Evolutionary conservation across 2,888 invertebrate species (phyloP).

Genomic region (Drosophila lutescens): DNA sequence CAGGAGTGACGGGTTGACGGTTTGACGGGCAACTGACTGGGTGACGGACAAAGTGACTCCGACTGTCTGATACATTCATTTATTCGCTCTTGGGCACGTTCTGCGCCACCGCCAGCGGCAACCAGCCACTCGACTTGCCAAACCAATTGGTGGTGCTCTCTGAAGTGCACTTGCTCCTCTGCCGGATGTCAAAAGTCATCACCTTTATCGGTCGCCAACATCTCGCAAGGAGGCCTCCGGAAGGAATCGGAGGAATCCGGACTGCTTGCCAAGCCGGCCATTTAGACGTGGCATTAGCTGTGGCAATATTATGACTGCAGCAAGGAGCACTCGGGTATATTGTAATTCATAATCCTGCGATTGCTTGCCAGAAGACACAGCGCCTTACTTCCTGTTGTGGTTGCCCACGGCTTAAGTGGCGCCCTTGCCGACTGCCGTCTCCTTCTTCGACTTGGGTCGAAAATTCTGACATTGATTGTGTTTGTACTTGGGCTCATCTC

Average conservation of each 20-base stretch:
- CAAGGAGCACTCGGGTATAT: conserved; percentile 61
- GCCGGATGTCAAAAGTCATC: conserved; percentile 78
- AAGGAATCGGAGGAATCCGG: conserved; percentile 6
- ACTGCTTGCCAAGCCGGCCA: conserved; percentile 56
- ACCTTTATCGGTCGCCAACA: conserved; percentile 67
- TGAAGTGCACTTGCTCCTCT: conserved; percentile 42
- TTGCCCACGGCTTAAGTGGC: conserved; percentile 69
- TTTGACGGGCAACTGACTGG: conserved; percentile 18
- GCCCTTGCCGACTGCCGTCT: conserved; percentile 20
- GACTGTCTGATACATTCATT: conserved; percentile 59
- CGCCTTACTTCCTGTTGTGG: conserved; percentile 77
- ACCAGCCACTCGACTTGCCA: conserved; percentile 62
- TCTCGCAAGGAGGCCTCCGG: conserved; percentile 10
- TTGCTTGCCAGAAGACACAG: conserved; percentile 76
- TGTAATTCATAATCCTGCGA: conserved; percentile 80
- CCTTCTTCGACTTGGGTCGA: conserved; percentile 40
- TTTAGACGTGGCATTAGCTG: conserved; percentile 62
- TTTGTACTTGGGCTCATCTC: conserved; percentile 51
- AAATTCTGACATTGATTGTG: conserved; percentile 79
- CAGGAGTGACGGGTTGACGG: conserved; percentile 29
- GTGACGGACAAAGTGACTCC: conserved; percentile 29
- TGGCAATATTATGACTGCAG: conserved; percentile 76
- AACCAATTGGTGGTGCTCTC: conserved; percentile 59
- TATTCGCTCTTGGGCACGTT: conserved; percentile 68
- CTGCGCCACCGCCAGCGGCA: conserved; percentile 23